Conservation (phyloP, 2,113 vertebrate genomes). For the Charadrius vociferus region DNA sequence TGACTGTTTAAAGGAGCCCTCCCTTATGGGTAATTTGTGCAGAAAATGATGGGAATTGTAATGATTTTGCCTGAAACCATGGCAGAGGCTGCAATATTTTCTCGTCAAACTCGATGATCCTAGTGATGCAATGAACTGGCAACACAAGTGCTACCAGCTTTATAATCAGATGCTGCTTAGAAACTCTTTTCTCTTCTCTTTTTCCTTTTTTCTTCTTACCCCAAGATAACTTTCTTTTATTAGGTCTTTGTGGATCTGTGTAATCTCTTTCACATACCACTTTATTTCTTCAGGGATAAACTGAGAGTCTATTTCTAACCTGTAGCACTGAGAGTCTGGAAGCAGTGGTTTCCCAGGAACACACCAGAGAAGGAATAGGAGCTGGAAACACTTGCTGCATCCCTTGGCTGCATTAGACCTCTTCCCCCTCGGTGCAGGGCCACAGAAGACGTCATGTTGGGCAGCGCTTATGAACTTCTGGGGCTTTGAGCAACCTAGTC, state of each 20-base stretch:
- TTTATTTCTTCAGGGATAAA: neutral
- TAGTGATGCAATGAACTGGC: neutral
- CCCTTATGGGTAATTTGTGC: conserved; percentile 3
- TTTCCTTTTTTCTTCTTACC: neutral
- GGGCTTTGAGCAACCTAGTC: no score
- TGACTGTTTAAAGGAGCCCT: conserved; percentile 16
- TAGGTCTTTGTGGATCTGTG: neutral
- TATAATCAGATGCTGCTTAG: neutral
- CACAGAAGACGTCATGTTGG: neutral
- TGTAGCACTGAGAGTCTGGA: neutral
- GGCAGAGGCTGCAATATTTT: neutral
- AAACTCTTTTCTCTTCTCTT: neutral
- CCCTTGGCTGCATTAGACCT: neutral
- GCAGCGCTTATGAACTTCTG: neutral
- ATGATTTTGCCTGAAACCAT: conserved; percentile 15
- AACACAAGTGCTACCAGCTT: neutral
- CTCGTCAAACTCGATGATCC: neutral
- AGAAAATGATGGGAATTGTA: conserved; percentile 23
- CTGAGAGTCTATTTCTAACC: neutral
- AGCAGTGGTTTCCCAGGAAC: neutral
- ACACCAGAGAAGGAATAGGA: neutral
- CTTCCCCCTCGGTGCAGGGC: neutral
- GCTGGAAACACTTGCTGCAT: neutral
- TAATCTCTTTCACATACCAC: neutral
- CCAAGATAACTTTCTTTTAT: neutral